Conservation (phyloP, 1,140 invertebrate genomes). For the Orchesella cincta region DNA sequence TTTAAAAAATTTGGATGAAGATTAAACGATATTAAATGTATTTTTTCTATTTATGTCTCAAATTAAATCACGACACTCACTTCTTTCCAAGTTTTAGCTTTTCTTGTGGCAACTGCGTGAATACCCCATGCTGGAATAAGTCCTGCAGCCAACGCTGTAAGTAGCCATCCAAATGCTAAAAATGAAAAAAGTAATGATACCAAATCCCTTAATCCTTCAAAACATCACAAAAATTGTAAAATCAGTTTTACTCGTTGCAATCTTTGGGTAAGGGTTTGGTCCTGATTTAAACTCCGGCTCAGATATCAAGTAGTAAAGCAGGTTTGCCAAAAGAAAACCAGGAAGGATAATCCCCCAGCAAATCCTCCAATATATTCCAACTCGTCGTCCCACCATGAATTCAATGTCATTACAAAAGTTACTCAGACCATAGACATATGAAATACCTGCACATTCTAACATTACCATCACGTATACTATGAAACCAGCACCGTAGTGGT, state of each 20-base stretch:
- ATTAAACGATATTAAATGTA: neutral
- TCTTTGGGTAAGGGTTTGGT: neutral
- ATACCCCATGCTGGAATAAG: conserved; percentile 63
- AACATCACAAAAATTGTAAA: too few relatives aligned
- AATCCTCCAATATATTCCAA: neutral
- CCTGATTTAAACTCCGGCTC: neutral
- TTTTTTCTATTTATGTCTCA: neutral
- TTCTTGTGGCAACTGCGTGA: conserved; percentile 38
- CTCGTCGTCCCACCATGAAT: conserved; percentile 68
- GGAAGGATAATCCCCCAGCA: conserved; percentile 53
- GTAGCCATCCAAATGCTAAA: conserved; percentile 57
- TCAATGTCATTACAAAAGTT: conserved; percentile 73
- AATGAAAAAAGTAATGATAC: conserved; percentile 14
- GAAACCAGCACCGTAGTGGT: conserved; percentile 73
- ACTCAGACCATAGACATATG: conserved; percentile 73
- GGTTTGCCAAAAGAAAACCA: conserved; percentile 30
- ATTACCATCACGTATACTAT: conserved; percentile 75
- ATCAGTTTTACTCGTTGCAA: conserved; percentile 11
- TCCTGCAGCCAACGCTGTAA: conserved; percentile 57
- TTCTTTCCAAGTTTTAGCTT: neutral
- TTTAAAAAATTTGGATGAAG: neutral
- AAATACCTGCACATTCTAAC: conserved; percentile 68
- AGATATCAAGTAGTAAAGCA: conserved; percentile 40
- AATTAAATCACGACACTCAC: neutral
- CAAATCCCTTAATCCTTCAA: neutral